Evolutionary conservation across 2,797 vertebrate genomes (phyloP), one percentile per base, ranked within the genome.

Genomic region (Sebastes alutus): DNA sequence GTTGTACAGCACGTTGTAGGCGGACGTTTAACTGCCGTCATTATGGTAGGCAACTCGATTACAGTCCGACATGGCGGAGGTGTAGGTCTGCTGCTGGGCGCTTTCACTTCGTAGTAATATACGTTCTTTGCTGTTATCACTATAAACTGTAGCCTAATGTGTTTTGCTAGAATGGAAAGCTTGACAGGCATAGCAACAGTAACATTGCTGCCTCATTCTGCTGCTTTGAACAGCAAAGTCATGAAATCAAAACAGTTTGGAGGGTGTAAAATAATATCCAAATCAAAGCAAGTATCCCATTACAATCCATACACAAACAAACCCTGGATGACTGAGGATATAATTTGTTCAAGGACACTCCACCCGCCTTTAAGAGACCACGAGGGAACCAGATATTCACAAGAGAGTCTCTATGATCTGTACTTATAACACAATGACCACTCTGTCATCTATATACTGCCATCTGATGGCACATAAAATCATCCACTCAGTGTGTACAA

Each of bases 271-370:
- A 22, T 71, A 25, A 14, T 23, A 54, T 54, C n/a, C 7, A 54
- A 22, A 54, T 54, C 49, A 54, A 22, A 71, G 14, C 20, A 62
- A 9, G 54, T 16, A 0, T 27, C 4, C 6, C 8, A 49, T 56
- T 20, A 30, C 54, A 38, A 20, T 16, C 23, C 4, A 64, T 6
- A 77, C 32, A 73, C 35, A 76, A 0, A 60, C 9, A 58, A 5
- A 54, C 72, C 20, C 32, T 3, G 16, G 22, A 25, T 54, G 18
- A 63, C 6, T 63, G 22, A 76, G 5, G 20, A n/a, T 7, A 72
- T 59, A 25, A 33, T 63, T 66, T 52, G 16, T 69, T 82, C 74
- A 82, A 69, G 86, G 68, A 77, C 22, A 77, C 73, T 56, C 61
- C 29, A 18, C 38, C 5, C 32, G 46, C 14, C 23, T 68, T 78